Conservation (phyloP, 2,888 invertebrate species). For the Linnaemya tessellans region DNA sequence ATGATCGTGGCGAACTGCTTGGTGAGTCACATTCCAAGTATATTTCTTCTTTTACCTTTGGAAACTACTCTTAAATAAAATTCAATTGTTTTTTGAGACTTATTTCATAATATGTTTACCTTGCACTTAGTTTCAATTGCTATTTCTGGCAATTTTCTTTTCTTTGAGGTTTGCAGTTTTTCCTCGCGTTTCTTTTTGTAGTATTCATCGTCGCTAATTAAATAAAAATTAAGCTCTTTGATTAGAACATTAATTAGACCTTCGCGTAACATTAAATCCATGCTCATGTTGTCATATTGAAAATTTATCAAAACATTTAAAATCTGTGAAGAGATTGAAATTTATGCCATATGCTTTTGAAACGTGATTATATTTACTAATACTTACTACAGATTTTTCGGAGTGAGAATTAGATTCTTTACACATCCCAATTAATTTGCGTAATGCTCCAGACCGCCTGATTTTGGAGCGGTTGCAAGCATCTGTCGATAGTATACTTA, state of each 20-base stretch:
- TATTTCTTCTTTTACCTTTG: constrained; percentile 78
- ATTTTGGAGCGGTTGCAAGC: constrained; percentile 83
- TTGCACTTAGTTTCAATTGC: constrained; percentile 77
- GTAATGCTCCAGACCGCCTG: constrained; percentile 81
- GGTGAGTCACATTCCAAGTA: constrained; percentile 81
- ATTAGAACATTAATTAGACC: constrained; percentile 85
- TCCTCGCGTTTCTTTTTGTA: constrained; percentile 81
- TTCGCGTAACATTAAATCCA: constrained; percentile 84
- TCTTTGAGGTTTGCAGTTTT: constrained; percentile 77
- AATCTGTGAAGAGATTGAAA: constrained; percentile 71
- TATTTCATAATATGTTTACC: constrained; percentile 71
- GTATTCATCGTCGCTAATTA: constrained; percentile 81
- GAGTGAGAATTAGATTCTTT: constrained; percentile 78
- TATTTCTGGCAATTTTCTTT: constrained; percentile 78
- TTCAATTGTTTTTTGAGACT: constrained; percentile 5
- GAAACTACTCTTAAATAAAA: constrained; percentile 72
- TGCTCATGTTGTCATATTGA: constrained; percentile 83
- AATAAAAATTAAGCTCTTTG: constrained; percentile 82
- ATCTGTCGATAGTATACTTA: constrained; percentile 81
- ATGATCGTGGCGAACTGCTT: constrained; percentile 80
- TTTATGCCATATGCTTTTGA: not conserved
- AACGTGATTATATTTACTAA: not conserved
- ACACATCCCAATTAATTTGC: constrained; percentile 80
- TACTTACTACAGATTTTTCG: constrained; percentile 79
- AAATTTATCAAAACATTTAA: constrained; percentile 84